Percentiles rank a stretch among this genome's conserved stretches.
phyloP scores from a whole-genome alignment of 92 coral and sea anemone genomes.

The Epizoanthus illoricatus region DNA sequence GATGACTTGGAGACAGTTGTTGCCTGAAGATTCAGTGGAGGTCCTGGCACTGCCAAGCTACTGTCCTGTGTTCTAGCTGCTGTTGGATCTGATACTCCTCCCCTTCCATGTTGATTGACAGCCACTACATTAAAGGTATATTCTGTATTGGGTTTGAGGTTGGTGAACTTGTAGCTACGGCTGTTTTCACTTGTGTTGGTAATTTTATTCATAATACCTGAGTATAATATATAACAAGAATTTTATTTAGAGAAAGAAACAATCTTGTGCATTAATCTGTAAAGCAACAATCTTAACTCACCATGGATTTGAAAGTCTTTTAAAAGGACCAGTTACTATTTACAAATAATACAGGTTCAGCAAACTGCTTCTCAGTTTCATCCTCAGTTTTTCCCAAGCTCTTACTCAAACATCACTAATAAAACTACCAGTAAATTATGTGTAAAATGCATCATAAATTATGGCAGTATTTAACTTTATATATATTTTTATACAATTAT shows the following conservation, averaged over 20 bases:
- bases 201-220: constrained; percentile 12
- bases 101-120: constrained; percentile 23
- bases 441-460: too few relatives aligned
- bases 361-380: too few relatives aligned
- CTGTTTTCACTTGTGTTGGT: constrained; percentile 10
- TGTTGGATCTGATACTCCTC: constrained; percentile 8
- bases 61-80: constrained; percentile 12
- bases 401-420: too few relatives aligned
- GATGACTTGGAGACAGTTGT: constrained; percentile 28
- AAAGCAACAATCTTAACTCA: too few relatives aligned
- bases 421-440: too few relatives aligned
- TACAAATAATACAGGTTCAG: too few relatives aligned
- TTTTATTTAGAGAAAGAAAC: neutral
- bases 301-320: too few relatives aligned
- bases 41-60: constrained; percentile 39
- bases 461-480: too few relatives aligned
- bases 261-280: neutral
- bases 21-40: constrained; percentile 23
- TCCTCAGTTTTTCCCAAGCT: too few relatives aligned
- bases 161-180: constrained; percentile 11
- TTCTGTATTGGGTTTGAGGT: constrained; percentile 23
- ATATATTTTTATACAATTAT: too few relatives aligned
- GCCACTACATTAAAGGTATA: constrained; percentile 32
- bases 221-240: neutral
- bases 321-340: too few relatives aligned